Evolutionary conservation across 2,797 vertebrate genomes (phyloP), one percentile per base, ranked within the genome.

Genomic region (Megaceryle alcyon): DNA sequence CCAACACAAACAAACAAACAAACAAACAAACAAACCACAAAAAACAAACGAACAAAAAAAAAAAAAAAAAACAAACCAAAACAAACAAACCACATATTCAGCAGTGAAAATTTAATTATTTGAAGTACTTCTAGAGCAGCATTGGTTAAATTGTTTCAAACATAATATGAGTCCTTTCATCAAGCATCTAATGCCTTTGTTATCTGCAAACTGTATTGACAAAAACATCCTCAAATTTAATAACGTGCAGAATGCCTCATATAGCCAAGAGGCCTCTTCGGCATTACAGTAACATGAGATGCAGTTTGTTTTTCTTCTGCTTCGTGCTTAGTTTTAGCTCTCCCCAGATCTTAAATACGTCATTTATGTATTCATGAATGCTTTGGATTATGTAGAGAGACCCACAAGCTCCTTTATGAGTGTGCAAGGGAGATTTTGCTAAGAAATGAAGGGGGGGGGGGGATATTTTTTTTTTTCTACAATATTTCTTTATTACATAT

Each of bases 161-260:
- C 3, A 12, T 43, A 86, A 48, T 54, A 31, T 23, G 43, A n/a
- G 8, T 41, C 31, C 21, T 86, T 91, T 87, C 53, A 59, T 18
- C 56, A 69, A 65, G 19, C 37, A 53, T 73, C 65, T 73, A 41
- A 49, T 61, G 23, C 13, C 14, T 88, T 77, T 71, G 49, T 71
- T 92, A 76, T 72, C 88, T 90, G 33, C 19, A 86, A 82, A 86
- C 26, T 49, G 20, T 71, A 76, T 61, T 86, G 88, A 88, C 73
- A 92, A 88, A 59, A 92, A 90, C 39, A 70, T 63, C n/a, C 25
- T 90, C 63, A 48, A 88, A 90, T 88, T 84, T 93, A 88, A 76
- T 88, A 90, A 81, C 0, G 1, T 73, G 48, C 18, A 41, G 61
- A 91, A 60, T 70, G 35, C 43, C 43, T 92, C 41, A 43, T 37